Conservation (phyloP, 2,797 vertebrate species). For the Macrochelys suwanniensis region DNA sequence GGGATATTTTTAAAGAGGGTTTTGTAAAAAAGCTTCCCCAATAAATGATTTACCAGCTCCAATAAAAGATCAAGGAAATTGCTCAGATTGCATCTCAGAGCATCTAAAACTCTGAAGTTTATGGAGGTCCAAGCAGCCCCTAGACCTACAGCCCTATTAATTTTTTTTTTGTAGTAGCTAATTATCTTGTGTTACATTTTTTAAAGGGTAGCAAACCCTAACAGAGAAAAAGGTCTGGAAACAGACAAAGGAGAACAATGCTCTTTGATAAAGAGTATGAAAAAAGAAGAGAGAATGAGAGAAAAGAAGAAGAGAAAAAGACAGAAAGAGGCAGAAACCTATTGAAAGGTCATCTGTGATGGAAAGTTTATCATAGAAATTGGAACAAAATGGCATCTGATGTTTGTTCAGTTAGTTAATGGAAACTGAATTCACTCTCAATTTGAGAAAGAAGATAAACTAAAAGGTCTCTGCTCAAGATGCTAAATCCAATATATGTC, state of each 20-base stretch:
- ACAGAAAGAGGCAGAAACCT: not conserved
- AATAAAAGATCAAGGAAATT: conserved; percentile 86
- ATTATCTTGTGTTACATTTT: conserved; percentile 70
- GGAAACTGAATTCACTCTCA: conserved; percentile 42
- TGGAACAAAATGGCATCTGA: conserved; percentile 1
- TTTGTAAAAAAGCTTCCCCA: conserved; percentile 77
- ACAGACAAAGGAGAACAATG: conserved; percentile 37
- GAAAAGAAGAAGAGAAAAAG: not conserved
- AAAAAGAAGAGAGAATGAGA: not conserved
- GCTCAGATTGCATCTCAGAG: conserved; percentile 80
- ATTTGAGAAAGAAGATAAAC: conserved; percentile 22
- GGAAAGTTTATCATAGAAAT: conserved; percentile 31
- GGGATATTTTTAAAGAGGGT: conserved; percentile 77
- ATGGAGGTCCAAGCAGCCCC: conserved; percentile 70
- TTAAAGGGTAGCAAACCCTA: conserved; percentile 61
- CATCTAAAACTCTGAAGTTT: conserved; percentile 79
- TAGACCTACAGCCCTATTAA: conserved; percentile 72
- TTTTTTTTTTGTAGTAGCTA: conserved; percentile 68
- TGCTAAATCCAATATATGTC: not conserved
- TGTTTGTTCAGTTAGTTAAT: not conserved
- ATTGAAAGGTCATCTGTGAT: not conserved
- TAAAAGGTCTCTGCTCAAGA: not conserved
- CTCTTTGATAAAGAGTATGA: conserved; percentile 11
- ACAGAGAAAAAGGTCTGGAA: conserved; percentile 60
- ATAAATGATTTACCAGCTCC: conserved; percentile 82